Evolutionary conservation across 1,140 invertebrate species (phyloP), one percentile per base, ranked within the genome.

Genomic region (Pygmarrhopalites habei): DNA sequence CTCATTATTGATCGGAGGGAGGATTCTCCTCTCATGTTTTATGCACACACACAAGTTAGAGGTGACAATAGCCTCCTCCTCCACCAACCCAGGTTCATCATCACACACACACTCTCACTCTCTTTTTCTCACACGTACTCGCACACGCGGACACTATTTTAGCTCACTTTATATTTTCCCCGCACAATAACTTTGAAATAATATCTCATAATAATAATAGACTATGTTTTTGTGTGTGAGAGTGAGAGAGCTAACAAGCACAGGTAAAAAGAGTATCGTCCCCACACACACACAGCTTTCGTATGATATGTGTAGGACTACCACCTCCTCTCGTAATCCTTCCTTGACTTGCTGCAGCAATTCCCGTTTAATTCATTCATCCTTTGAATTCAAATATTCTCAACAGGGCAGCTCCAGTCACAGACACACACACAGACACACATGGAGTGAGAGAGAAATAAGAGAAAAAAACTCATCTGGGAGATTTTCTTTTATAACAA

Each of bases 401-500:
- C 23, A 55, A 32, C 52, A 26, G 12, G 46, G 46, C 19, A 49
- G 7, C n/a, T n/a, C n/a, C n/a, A n/a, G n/a, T n/a, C n/a, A n/a
- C n/a, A n/a, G n/a, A n/a, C n/a, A n/a, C 15, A 35, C 32, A 35
- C 32, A 15, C n/a, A 29, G 49, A 23, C 4, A 25, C 23, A 28
- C 25, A 26, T 52, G 25, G 26, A 29, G 5, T 4, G 23, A n/a
- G 14, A 10, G n/a, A n/a, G 19, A 46, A n/a, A 46, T 5, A 46
- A 46, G 19, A 46, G 19, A 46, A 46, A 56, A 63, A 58, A 63
- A 58, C 61, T 63, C 61, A 63, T 63, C 61, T 63, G 39, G n/a
- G 55, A 63, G 61, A 63, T 58, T 63, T 43, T 51, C 58, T 63
- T 63, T 63, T 55, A 63, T 63, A 63, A 63, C 58, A 63, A 63